Base-by-base conservation (phyloP, 2,113 vertebrate genomes). In the Indicator indicator region DNA sequence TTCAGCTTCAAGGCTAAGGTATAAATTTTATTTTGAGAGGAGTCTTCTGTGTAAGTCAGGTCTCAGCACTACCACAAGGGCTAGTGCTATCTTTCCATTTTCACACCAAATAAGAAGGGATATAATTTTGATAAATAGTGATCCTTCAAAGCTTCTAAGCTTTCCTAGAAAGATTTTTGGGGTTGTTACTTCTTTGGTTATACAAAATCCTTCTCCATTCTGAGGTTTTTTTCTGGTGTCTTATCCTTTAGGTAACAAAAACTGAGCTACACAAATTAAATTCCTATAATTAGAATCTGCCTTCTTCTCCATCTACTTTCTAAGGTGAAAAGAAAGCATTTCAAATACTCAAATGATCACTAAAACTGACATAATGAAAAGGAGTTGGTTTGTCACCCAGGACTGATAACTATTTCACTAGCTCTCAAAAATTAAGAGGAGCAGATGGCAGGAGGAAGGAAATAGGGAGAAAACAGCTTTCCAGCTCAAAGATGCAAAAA, bases 401-500 rank as follows among this genome's bases (percentile, higher is more conserved):
- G 69, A 65, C 28, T 90, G 60, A 55, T 80, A 38, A 81, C 36
- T 89, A 15, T 73, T 92, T 80, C 42, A 58, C 65, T 26, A 71
- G 7, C 59, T 77, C 86, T 88, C 72, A 86, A 74, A 80, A 91
- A 86, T 52, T 83, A 74, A 83, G 93, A 86, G 72, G 20, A 94
- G 56, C 90, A 96, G 94, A 94, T 93, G 94, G 90, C 42, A 86
- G 38, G 48, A 96, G 54, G 88, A 94, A 96, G 65, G 64, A 95
- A 65, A 76, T 2, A 1, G 55, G 27, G 62, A 88, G 69, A 94
- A 96, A 91, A 93, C 75, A 95, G 80, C 48, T 90, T 86, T 76
- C 72, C 27, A 73, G 68, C 62, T 92, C 73, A 62, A 80, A 86
- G 76, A 87, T 56, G 32, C 73, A 85, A 91, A 82, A 42, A 2